Conservation (phyloP, 2,113 vertebrate species). For the Bothrops jararaca region DNA sequence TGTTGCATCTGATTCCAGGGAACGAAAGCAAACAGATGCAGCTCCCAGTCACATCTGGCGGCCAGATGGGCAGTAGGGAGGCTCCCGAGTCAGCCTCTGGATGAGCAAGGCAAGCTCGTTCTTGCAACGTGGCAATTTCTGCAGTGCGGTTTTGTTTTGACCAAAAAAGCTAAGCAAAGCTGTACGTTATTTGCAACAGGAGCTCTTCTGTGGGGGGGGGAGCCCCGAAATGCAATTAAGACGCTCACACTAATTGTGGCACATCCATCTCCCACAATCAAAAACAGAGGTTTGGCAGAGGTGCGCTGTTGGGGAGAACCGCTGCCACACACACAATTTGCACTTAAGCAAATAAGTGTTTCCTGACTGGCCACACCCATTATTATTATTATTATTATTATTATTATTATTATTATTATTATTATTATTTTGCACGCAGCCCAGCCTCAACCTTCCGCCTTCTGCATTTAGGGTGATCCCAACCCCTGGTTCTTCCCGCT, state of each 20-base stretch:
- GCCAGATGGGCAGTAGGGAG: constrained; percentile 30
- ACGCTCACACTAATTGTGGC: no score
- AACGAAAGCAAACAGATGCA: constrained; percentile 40
- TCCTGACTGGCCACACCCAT: neutral
- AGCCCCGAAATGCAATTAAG: neutral
- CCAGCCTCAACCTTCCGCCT: neutral
- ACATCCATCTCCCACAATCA: neutral
- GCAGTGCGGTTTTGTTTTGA: neutral
- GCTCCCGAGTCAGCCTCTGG: constrained; percentile 39
- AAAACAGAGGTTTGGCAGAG: neutral
- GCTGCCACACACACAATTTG: neutral
- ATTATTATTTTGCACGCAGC: neutral
- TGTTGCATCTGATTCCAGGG: constrained; percentile 23
- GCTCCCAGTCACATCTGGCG: constrained; percentile 59
- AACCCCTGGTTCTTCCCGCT: neutral
- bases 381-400: neutral
- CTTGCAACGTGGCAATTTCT: constrained; percentile 59
- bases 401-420: neutral
- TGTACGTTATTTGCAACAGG: neutral
- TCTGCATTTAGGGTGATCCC: neutral
- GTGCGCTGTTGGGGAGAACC: neutral
- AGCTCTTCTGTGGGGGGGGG: rapidly evolving
- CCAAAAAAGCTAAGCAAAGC: neutral
- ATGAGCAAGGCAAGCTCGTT: constrained; percentile 28
- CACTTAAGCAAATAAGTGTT: neutral